Conservation (phyloP, 2,113 vertebrate species). For the Dipodomys ordii region DNA sequence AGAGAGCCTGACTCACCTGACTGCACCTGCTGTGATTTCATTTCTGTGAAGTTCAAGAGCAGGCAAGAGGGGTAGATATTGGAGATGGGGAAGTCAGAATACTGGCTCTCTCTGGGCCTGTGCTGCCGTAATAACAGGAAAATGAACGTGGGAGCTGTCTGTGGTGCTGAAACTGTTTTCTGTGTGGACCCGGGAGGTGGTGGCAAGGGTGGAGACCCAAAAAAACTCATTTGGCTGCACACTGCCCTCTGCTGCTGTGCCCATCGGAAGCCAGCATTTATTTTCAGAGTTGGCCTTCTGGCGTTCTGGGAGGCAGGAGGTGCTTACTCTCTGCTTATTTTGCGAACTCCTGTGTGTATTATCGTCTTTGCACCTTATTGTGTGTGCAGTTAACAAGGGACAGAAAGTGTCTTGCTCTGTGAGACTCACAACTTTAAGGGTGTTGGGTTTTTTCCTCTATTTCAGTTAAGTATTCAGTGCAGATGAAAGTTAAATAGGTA, state of each 20-base stretch:
- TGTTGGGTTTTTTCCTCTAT: neutral
- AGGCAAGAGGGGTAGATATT: neutral
- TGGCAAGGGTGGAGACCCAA: too few relatives aligned
- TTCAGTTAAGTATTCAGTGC: slow-evolving; percentile 54
- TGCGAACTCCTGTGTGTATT: neutral
- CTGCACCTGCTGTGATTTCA: neutral
- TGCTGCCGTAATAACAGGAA: neutral
- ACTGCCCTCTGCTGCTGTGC: neutral
- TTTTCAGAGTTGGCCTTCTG: neutral
- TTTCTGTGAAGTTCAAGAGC: neutral
- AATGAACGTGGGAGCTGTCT: neutral
- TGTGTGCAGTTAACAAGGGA: slow-evolving; percentile 9
- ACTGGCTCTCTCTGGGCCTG: neutral
- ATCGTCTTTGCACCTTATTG: slow-evolving; percentile 31
- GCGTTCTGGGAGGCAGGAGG: neutral
- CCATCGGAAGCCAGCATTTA: neutral
- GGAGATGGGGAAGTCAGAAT: neutral
- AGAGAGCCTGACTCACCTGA: neutral
- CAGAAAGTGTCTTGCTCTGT: neutral
- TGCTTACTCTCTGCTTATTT: neutral
- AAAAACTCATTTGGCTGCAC: too few relatives aligned
- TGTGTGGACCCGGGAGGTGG: neutral
- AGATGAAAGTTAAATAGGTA: neutral
- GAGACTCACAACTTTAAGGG: slow-evolving; percentile 43
- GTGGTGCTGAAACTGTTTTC: neutral